Evolutionary conservation across 1,140 invertebrate species (phyloP).

Genomic region (Chelonus insularis): DNA sequence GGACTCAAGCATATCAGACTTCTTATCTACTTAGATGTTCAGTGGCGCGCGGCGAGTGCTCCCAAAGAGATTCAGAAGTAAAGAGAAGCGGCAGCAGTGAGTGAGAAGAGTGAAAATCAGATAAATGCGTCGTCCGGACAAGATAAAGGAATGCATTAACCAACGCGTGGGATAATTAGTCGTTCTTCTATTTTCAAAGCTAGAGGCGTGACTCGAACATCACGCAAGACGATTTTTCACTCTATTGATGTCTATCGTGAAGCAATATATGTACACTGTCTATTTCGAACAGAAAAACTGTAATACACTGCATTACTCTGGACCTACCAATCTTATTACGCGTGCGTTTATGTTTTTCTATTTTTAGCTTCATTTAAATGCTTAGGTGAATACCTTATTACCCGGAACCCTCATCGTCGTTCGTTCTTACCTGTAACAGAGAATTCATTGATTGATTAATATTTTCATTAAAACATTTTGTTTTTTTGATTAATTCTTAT

Average conservation of each 20-base stretch:
- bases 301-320: neutral
- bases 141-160: slow-evolving; percentile 47
- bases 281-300: neutral
- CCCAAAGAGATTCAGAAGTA: slow-evolving; percentile 5
- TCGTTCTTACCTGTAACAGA: too few relatives aligned
- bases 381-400: too few relatives aligned
- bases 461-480: too few relatives aligned
- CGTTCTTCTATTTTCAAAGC: slow-evolving; percentile 41
- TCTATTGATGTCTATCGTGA: neutral
- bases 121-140: slow-evolving; percentile 28
- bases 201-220: slow-evolving; percentile 37
- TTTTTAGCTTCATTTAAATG: too few relatives aligned
- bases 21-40: slow-evolving; percentile 37
- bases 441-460: too few relatives aligned
- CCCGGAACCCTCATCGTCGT: too few relatives aligned
- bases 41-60: slow-evolving; percentile 33
- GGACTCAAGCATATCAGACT: slow-evolving; percentile 31
- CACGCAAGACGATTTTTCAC: slow-evolving; percentile 1
- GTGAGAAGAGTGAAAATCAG: slow-evolving; percentile 27
- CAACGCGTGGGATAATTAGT: slow-evolving; percentile 51
- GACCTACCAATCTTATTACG: too few relatives aligned
- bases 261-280: neutral
- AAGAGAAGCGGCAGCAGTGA: neutral
- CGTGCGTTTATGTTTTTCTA: too few relatives aligned
- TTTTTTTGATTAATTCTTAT: too few relatives aligned